Evolutionary conservation across 1,140 invertebrate species (phyloP), one percentile per base, ranked within the genome.

Genomic region (Bathynomus jamesi): DNA sequence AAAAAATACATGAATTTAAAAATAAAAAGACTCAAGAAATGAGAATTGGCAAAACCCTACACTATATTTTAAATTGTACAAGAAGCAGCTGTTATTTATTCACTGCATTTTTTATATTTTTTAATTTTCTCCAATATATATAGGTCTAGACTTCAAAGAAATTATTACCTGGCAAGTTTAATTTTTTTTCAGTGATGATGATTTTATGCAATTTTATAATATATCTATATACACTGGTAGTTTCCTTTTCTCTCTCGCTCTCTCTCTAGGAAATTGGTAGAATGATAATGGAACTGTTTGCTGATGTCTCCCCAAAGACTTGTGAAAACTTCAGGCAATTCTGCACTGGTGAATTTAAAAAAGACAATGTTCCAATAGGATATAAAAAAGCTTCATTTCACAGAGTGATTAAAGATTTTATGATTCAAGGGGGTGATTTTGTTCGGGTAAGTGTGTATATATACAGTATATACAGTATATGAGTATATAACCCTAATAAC

Each of bases 301-400:
- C 95, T 2, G 95, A 99, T 85, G 88, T 95, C 31, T 95, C 96
- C 7, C 97, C 98, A 13, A 95, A 93, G 85, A 99, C 97, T 7
- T 95, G 93, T 78, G 98, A 99, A 86, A 99, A 99, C 83, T 99
- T 99, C 80, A 88, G 97, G 76, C 93, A 98, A 81, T 92, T 99
- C 81, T 99, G 98, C 81, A 99, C 97, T 0, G 98, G 98, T 28
- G 97, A 99, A 85, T 86, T 85, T 75, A 85, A 85, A 77, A 85
- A 84, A 78, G 96, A 99, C 80, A 93, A 92, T 27, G 93, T 99
- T n/a, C 95, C 96, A 0, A 86, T 96, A 28, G 95, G 96, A 29
- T 99, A 92, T 80, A 99, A 99, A 85, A 93, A 94, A 75, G 91
- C 91, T 30, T 90, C 90, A 81, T 99, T 99, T 84, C 98, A 99